A percentile compares a stretch with the other conserved stretches of the same genome.
Conservation (phyloP, 2,797 vertebrate genomes). For the Onychomys torridus region DNA sequence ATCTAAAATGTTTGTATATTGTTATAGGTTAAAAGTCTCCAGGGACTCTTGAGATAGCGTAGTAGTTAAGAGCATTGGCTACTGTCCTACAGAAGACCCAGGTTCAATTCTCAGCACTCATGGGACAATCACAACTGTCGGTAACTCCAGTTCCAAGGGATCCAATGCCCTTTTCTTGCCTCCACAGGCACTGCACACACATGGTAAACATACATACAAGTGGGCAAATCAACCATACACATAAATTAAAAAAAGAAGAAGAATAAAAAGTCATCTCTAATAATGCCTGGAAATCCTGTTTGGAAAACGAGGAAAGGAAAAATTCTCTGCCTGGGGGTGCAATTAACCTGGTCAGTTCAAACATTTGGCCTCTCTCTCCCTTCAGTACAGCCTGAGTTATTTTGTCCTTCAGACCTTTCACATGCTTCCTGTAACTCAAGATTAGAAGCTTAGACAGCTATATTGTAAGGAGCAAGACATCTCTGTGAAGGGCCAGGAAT, state of each 20-base stretch:
- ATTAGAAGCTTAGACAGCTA: neutral
- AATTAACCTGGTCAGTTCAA: neutral
- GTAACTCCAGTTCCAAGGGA: neutral
- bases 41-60: neutral
- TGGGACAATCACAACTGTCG: neutral
- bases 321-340: fast-evolving
- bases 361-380: neutral
- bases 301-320: neutral
- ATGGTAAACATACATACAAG: too few species aligned
- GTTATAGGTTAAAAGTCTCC: neutral
- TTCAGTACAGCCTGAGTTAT: neutral
- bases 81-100: neutral
- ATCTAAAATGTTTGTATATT: neutral
- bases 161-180: neutral
- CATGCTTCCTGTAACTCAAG: neutral
- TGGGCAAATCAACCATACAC: neutral
- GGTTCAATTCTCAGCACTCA: neutral
- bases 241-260: neutral
- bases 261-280: neutral
- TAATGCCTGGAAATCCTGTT: neutral
- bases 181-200: neutral
- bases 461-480: neutral
- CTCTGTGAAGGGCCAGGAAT: neutral
- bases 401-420: neutral
- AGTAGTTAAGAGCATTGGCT: neutral